A percentile compares a stretch with the other conserved stretches of the same genome.
Conservation (phyloP, 37 sponge, comb jelly and placozoan genomes). For the Halichondria panicea region DNA sequence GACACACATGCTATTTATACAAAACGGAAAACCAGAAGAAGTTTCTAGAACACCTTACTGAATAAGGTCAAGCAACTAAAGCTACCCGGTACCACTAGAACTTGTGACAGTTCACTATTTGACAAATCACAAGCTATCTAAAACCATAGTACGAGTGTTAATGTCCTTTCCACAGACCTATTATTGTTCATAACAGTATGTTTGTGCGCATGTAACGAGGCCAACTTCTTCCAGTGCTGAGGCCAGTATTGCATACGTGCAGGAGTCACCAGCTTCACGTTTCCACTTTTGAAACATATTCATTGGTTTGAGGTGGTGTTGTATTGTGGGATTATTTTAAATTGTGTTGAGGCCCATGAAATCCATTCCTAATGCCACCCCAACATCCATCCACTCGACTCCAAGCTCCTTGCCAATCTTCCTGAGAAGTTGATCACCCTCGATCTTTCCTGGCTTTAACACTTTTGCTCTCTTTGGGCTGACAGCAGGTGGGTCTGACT, state of each 20-base stretch:
- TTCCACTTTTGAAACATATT: slow-evolving; percentile 27
- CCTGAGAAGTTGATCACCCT: slow-evolving; percentile 9
- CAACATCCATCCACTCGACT: slow-evolving; percentile 26
- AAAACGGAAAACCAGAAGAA: too few species aligned
- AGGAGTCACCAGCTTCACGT: slow-evolving; percentile 1
- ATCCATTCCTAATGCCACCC: slow-evolving; percentile 14
- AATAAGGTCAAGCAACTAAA: too few species aligned
- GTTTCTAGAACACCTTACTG: too few species aligned
- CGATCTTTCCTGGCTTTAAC: background rate
- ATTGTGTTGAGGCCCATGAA: slow-evolving; percentile 16
- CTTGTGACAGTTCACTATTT: too few species aligned
- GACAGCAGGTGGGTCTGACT: too few species aligned
- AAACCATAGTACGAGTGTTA: background rate
- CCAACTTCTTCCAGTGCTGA: background rate
- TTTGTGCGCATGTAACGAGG: too few species aligned
- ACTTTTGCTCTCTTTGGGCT: background rate
- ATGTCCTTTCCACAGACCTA: too few species aligned
- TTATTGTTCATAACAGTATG: too few species aligned
- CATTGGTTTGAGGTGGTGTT: slow-evolving; percentile 23
- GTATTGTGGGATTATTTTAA: background rate
- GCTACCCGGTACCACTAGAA: too few species aligned
- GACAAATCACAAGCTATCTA: background rate
- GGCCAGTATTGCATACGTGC: slow-evolving; percentile 15
- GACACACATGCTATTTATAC: too few species aligned
- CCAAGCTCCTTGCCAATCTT: slow-evolving; percentile 26